Base-by-base conservation (phyloP, 2,797 vertebrate species). In the Poeciliopsis paucimaculata region DNA sequence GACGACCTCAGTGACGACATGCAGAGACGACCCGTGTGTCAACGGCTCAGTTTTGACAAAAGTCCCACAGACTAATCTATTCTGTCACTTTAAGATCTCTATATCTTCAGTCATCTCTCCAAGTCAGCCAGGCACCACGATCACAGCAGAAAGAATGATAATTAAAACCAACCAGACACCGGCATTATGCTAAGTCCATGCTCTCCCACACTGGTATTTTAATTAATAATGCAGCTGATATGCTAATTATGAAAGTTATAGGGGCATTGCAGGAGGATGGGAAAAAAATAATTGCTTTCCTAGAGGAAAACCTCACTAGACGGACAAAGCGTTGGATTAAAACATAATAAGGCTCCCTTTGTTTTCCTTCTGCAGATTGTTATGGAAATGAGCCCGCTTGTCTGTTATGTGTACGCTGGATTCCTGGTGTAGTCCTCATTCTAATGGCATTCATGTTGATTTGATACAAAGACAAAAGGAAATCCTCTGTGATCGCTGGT, bases 221-320 rank as follows among this genome's bases (percentile, higher is more conserved):
- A 96, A 95, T 96, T 95, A 95, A 94, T 95, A 95, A 94, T 91
- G 89, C 92, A 71, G 82, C 90, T 80, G 91, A 95, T 95, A 95
- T 93, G 93, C 95, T 96, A 96, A 96, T 96, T 95, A 96, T 95
- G 89, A 86, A 86, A 95, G 93, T 94, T 95, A 90, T 91, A 90
- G 91, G 89, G 91, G 91, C 89, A 86, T 90, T 90, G 91, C 74
- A 47, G 89, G 89, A 70, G 88, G 88, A 90, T 82, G 87, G 88
- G 85, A 81, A 90, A 91, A 95, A 95, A 95, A 95, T 94, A 95
- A 95, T 96, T 95, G 94, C 93, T 93, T 94, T 95, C 89, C 92
- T 95, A 88, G 86, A 95, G 93, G 94, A 94, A 88, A 92, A 92
- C 83, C 90, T 94, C 93, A 90, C 86, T 82, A 92, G 88, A 93